A percentile compares a stretch with the other conserved stretches of the same genome.
Conservation (phyloP, 2,113 vertebrate species). For the Eulacestoma nigropectus region DNA sequence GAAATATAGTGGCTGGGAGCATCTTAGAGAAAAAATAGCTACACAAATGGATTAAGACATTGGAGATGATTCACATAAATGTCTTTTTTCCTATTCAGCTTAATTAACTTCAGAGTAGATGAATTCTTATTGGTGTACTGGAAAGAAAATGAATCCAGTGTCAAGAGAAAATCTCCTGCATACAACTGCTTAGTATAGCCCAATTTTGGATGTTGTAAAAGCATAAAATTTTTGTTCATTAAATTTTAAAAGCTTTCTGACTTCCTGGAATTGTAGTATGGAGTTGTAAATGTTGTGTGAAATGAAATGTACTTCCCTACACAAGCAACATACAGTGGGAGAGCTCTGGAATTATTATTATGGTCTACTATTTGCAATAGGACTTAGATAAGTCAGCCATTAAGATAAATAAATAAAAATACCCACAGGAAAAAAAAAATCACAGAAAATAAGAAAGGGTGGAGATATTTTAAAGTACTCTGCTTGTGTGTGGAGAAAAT, state of each 20-base stretch:
- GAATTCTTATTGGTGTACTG: slow-evolving; percentile 17
- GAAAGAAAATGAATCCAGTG: slow-evolving; percentile 29
- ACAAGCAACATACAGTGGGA: not conserved
- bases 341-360: slow-evolving; percentile 31
- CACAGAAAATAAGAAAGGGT: not conserved
- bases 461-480: not conserved
- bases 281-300: slow-evolving; percentile 49
- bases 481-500: not conserved
- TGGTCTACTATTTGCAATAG: slow-evolving; percentile 22
- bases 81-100: slow-evolving; percentile 26
- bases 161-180: slow-evolving; percentile 1
- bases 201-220: not conserved
- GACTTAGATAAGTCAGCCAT: slow-evolving; percentile 7
- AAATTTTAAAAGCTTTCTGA: slow-evolving; percentile 55
- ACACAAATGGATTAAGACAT: not conserved
- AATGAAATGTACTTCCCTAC: slow-evolving; percentile 26
- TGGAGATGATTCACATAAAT: slow-evolving; percentile 32
- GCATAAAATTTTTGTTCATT: slow-evolving; percentile 37
- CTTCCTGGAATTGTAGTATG: slow-evolving; percentile 28
- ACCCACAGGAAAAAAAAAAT: not conserved
- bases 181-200: not conserved
- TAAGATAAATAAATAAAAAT: slow-evolving; percentile 51
- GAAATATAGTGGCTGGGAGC: not conserved
- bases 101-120: slow-evolving; percentile 52
- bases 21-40: slow-evolving; percentile 18